A percentile compares a stretch with the other conserved stretches of the same genome.
Evolutionary conservation across 1,140 invertebrate genomes (phyloP).

Genomic region (Tyrophagus putrescentiae): DNA sequence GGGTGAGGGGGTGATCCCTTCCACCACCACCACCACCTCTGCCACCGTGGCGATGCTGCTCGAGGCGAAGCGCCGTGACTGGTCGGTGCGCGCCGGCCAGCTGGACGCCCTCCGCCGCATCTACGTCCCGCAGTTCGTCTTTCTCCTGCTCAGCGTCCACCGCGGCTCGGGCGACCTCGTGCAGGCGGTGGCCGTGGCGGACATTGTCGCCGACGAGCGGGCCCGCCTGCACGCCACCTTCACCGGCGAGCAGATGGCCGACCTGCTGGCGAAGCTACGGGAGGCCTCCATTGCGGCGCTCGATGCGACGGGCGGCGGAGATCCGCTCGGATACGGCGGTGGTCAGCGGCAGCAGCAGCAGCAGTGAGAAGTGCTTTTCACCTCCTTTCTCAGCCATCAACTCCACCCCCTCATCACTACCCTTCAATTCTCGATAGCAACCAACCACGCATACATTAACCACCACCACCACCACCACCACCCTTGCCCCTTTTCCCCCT

Average conservation of each 20-base stretch:
- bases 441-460: too few species aligned
- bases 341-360: not conserved
- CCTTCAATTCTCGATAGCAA: too few species aligned
- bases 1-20: slow-evolving; percentile 38
- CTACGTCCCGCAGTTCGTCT: slow-evolving; percentile 58
- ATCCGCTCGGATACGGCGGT: slow-evolving; percentile 34
- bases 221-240: slow-evolving; percentile 63
- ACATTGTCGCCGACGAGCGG: slow-evolving; percentile 59
- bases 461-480: too few species aligned
- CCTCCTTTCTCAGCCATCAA: too few species aligned
- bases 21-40: too few species aligned
- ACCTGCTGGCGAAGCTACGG: slow-evolving; percentile 57
- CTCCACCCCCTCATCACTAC: too few species aligned
- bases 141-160: slow-evolving; percentile 63
- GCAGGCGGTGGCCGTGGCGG: slow-evolving; percentile 62
- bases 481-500: too few species aligned
- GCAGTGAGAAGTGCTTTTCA: too few species aligned
- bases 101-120: slow-evolving; percentile 55
- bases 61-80: slow-evolving; percentile 4
- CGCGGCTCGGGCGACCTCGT: slow-evolving; percentile 46
- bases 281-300: slow-evolving; percentile 59
- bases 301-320: slow-evolving; percentile 46
- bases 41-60: too few species aligned
- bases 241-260: slow-evolving; percentile 52
- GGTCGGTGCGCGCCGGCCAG: slow-evolving; percentile 38